Base-by-base conservation (phyloP, 2,888 invertebrate species). In the Amaurobius ferox region DNA sequence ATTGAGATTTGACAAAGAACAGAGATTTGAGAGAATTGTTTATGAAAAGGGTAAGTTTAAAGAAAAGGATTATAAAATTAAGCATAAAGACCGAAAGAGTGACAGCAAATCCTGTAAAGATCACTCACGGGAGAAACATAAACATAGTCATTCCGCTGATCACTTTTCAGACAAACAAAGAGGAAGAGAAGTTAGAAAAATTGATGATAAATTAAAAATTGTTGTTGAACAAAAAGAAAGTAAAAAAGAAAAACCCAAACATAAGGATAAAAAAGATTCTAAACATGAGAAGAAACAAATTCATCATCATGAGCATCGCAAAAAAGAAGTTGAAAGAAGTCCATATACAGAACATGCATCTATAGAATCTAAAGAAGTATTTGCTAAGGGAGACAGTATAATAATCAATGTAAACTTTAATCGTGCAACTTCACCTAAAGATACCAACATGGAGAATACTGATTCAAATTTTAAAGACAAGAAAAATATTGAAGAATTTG, bases 341-440 rank as follows among this genome's bases (percentile, higher is more conserved):
- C 76, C 79, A 30, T 87, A 81, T 61, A 44, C 83, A 6, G 87
- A 85, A 72, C 35, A 79, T 48, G 66, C 85, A 16, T 74, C 87
- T 13, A 87, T 89, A 30, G 89, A 90, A 71, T 89, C 95, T 1
- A 97, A 97, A 91, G 97, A 97, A 92, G 96, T 97, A 1, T 97
- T 96, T 91, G 96, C 97, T 0, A 96, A 97, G 13, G 97, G 97
- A 1, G 96, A 97, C 91, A 97, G 97, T 91, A 97, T 97, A 90
- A 93, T 97, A 88, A 97, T 97, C 13, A 97, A 96, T 92, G 96
- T 97, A 23, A 97, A 96, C 91, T 97, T 97, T 44, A 89, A 89
- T 70, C 79, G 87, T 16, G 72, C 86, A 6, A 71, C 77, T 9
- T 86, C 79, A 44, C 71, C 78, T 0, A 87, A 86, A 79, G 76